Evolutionary conservation across 1,140 invertebrate species (phyloP).

Genomic region (Heterodera schachtii): DNA sequence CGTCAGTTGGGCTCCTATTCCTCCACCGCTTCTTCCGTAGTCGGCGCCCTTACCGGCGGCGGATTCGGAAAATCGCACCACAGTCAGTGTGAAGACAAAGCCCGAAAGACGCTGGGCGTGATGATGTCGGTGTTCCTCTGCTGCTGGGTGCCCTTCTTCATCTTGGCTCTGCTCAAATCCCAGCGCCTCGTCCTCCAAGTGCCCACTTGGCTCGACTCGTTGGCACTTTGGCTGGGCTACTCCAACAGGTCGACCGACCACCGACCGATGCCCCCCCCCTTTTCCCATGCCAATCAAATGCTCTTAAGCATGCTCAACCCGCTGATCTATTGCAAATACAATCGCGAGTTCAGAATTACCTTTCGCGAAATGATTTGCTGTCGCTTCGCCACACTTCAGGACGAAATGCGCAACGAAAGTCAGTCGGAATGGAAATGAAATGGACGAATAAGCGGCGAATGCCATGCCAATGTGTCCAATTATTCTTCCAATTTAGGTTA

Average conservation of each 20-base stretch:
- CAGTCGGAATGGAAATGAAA: background rate
- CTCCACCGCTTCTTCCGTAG: background rate
- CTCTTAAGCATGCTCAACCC: conserved; percentile 68
- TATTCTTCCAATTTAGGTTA: conserved; percentile 51
- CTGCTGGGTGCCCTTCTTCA: conserved; percentile 94
- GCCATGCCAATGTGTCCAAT: background rate
- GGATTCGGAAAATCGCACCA: conserved; percentile 37
- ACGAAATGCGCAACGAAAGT: conserved; percentile 68
- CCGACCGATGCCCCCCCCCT: no score
- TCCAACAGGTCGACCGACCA: conserved; percentile 65
- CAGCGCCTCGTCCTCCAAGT: conserved; percentile 49
- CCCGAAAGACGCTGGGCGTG: conserved; percentile 83
- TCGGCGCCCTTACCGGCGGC: background rate
- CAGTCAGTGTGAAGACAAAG: conserved; percentile 56
- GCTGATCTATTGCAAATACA: conserved; percentile 70
- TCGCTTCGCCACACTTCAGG: conserved; percentile 68
- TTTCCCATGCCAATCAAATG: background rate
- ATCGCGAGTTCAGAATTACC: conserved; percentile 69
- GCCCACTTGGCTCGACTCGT: conserved; percentile 65
- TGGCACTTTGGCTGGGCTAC: conserved; percentile 69
- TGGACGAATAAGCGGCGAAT: no score
- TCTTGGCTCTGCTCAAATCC: conserved; percentile 67
- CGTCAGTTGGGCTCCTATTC: background rate
- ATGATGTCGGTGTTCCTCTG: conserved; percentile 94
- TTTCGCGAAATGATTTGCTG: conserved; percentile 70